Evolutionary conservation across 2,888 invertebrate species (phyloP), one percentile per base, ranked within the genome.

Genomic region (Conus canariensis): DNA sequence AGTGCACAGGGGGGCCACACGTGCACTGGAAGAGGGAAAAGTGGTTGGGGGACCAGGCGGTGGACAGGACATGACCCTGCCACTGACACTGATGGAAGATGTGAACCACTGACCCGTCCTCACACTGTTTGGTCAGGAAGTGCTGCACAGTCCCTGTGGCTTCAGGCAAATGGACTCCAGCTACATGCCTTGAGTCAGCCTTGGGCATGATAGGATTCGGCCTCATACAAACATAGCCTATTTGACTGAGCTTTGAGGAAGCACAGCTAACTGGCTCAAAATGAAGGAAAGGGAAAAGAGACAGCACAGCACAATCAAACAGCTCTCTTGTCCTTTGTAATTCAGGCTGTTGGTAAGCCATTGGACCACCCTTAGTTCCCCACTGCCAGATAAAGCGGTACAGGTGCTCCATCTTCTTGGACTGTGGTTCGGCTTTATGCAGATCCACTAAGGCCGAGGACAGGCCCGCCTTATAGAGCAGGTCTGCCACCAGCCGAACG

Each of bases 331-430:
- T n/a, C 19, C 22, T 83, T 85, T 59, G 58, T 19, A 85, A n/a
- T 6, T 59, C 85, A 2, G n/a, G 6, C 22, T 58, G 58, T 22
- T 59, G 30, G 22, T 85, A n/a, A 85, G 14, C 85, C 58, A 85
- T 58, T 2, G 85, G 58, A 25, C 85, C 30, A 5, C 85, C 85
- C 85, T 58, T n/a, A 7, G 7, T 6, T 59, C 85, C 85, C 85
- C 85, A 85, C 59, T 85, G 85, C 85, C 85, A 85, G 9, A 85
- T 56, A 58, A 25, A 85, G 10, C 85, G 85, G 85, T 85, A 85
- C 59, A 85, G 22, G 58, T 58, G 22, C 58, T 59, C 45, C 45
- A 19, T 45, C 12, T 45, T 45, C 16, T 45, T 8, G 16, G 82
- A 82, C 82, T 45, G 45, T 16, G 82, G 45, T 5, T 82, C 16